A percentile compares a stretch with the other conserved stretches of the same genome.
Conservation (phyloP, 2,888 invertebrate species). For the Dryomyza anilis region DNA sequence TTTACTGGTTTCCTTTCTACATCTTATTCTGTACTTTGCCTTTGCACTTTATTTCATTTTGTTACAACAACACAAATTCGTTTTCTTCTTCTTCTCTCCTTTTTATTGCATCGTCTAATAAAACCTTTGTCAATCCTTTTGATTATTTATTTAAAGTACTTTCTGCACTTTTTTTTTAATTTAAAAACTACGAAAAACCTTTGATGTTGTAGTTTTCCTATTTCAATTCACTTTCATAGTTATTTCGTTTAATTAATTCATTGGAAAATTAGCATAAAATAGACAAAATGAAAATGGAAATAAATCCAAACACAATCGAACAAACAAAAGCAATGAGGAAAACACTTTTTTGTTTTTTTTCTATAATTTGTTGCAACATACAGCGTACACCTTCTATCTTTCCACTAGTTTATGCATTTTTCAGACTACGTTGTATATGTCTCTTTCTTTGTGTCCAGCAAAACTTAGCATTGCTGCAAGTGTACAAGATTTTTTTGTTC, state of each 20-base stretch:
- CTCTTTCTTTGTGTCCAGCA: constrained; percentile 12
- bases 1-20: constrained; percentile 9
- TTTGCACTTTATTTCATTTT: constrained; percentile 6
- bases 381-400: constrained; percentile 9
- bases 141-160: constrained; percentile 4
- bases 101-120: neutral
- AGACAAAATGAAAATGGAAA: constrained; percentile 8
- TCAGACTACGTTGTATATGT: neutral
- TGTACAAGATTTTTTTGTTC: constrained; percentile 11
- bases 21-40: constrained; percentile 18
- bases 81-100: constrained; percentile 5
- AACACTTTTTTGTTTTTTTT: constrained; percentile 10
- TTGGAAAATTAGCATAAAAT: constrained; percentile 20
- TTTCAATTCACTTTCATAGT: neutral
- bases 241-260: constrained; percentile 13
- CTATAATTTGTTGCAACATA: constrained; percentile 18
- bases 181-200: too few species aligned
- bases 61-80: constrained; percentile 20
- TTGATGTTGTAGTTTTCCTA: too few species aligned
- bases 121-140: constrained; percentile 6
- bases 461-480: constrained; percentile 12
- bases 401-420: neutral
- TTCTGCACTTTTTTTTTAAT: neutral
- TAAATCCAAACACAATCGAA: constrained; percentile 22
- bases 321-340: constrained; percentile 22